Base-by-base conservation (phyloP, 2,888 invertebrate species). In the Vannuccia rotundouncinata region DNA sequence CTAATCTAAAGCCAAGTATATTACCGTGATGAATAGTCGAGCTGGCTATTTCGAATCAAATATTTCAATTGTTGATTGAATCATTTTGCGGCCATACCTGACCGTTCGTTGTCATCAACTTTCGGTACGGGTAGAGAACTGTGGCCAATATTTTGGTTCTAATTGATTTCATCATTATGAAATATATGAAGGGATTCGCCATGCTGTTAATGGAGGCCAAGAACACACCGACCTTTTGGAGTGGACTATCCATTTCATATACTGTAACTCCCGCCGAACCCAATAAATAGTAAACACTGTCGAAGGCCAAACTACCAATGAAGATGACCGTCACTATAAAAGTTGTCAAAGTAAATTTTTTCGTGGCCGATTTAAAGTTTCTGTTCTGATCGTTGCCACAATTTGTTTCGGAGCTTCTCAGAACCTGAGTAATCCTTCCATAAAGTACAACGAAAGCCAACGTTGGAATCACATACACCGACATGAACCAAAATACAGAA, bases 181-280 rank as follows among this genome's bases (percentile, higher is more conserved):
- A 60, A 75, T 81, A 81, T n/a, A 81, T 31, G 31, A 75, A 79
- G 0, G 81, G 81, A 79, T 81, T 81, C 13, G 31, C 27, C 10
- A 73, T 60, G 1, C 75, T 75, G 76, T 81, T 81, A n/a, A 81
- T 13, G 17, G 79, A 59, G 5, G 79, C 25, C 22, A 75, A 29
- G 59, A 81, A 79, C 25, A 79, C 79, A 1, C 77, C 79, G 13
- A 75, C 59, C 13, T 74, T 81, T 25, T 75, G 60, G 1, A 79
- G 0, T 17, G 79, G 79, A 27, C 75, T 75, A 29, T 60, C 76
- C 1, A 79, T 1, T 10, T 31, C 59, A 27, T 81, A 81, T 13
- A n/a, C 17, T 1, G 31, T 17, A 0, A 79, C 27, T 25, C 79
- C 79, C 0, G 45, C 10, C 25, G 66, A 22, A 0, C 79, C 75